Base-by-base conservation (phyloP, 2,888 invertebrate genomes). In the Meloe dianella region DNA sequence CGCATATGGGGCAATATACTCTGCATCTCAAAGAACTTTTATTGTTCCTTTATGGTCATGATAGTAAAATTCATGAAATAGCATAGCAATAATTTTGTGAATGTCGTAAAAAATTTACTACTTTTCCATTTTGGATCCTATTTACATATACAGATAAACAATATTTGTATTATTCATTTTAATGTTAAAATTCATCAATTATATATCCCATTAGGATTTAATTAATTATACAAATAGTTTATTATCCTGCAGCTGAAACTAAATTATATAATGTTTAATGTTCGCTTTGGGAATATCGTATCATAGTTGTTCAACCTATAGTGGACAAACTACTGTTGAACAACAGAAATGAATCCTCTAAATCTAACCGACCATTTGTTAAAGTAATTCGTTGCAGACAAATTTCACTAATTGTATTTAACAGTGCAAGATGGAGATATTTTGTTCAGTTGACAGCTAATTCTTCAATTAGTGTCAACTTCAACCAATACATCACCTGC, bases 171-270 rank as follows among this genome's bases (percentile, higher is more conserved):
- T 1, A 14, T 27, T 20, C 7, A 73, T 73, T 17, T 20, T 1
- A 38, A 47, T 27, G n/a, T 12, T 24, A 54, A 54, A 54, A 27
- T 54, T 54, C 68, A 66, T 72, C 69, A 71, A 73, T 71, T 69
- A 69, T 71, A n/a, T n/a, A 73, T 71, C 71, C 75, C 71, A 60
- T 51, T 35, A 68, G 73, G 75, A 75, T 72, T 72, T 71, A 69
- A 73, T 75, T 75, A 73, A 74, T 75, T 72, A 74, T 63, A 60
- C 72, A 73, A 74, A 73, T 74, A 75, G 73, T 73, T 72, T 73
- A 74, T 74, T 74, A 75, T 74, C 74, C 70, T 22, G 63, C 67
- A 67, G 68, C 65, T 71, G 71, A 69, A 67, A 64, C 68, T 73
- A 71, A 73, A 61, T 73, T 69, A 75, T 74, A 67, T 67, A 35